A percentile compares a stretch with the other conserved stretches of the same genome.
Evolutionary conservation across 2,888 invertebrate genomes (phyloP).

Genomic region (Parnassius glacialis): DNA sequence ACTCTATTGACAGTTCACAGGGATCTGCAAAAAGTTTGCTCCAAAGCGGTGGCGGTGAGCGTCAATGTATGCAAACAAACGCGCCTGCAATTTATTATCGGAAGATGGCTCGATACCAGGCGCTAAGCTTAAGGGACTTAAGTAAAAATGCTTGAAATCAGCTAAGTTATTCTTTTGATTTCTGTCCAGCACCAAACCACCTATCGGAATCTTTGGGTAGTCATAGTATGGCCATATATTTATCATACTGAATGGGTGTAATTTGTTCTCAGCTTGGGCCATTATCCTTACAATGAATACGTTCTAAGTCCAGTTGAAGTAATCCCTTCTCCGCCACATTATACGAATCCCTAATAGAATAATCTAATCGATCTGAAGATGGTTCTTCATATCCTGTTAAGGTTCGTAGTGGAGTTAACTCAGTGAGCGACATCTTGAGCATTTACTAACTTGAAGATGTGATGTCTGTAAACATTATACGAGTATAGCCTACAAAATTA

Average conservation of each 20-base stretch:
- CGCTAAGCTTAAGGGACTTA: conserved; percentile 93
- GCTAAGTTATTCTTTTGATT: conserved; percentile 96
- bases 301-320: conserved; percentile 88
- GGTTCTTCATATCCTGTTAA: conserved; percentile 93
- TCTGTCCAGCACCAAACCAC: conserved; percentile 90
- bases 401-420: conserved; percentile 96
- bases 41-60: conserved; percentile 94
- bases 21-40: conserved; percentile 94
- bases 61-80: conserved; percentile 94
- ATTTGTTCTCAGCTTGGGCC: conserved; percentile 89
- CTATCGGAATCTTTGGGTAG: conserved; percentile 93
- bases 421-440: conserved; percentile 86
- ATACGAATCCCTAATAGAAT: conserved; percentile 92
- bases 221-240: conserved; percentile 95
- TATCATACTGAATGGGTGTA: conserved; percentile 96
- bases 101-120: conserved; percentile 97
- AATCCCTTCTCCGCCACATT: conserved; percentile 90
- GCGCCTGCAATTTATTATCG: conserved; percentile 95
- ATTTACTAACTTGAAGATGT: conserved; percentile 95
- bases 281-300: conserved; percentile 94
- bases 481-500: conserved; percentile 94
- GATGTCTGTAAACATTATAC: conserved; percentile 98
- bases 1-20: conserved; percentile 96
- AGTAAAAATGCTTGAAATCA: conserved; percentile 96
- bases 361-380: conserved; percentile 85